phyloP scores from a whole-genome alignment of 2,113 vertebrate genomes.

The Chlorodrepanis virens region DNA sequence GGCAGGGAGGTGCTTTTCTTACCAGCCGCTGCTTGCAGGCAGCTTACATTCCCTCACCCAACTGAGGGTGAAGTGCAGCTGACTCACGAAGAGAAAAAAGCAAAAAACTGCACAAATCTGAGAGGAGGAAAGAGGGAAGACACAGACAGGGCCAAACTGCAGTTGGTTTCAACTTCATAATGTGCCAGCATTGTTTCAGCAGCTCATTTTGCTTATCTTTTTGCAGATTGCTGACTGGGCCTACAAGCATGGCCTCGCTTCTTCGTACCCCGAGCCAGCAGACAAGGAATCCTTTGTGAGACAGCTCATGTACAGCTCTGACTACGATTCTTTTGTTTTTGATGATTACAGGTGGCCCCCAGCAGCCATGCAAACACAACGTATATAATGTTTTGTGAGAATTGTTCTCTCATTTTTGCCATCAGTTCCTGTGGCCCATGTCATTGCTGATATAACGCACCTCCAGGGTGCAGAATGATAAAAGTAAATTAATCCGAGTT shows the following conservation, averaged over 20 bases:
- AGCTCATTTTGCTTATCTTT: constrained; percentile 2
- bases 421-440: background rate
- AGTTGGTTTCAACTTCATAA: background rate
- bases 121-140: background rate
- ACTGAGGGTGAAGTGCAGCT: background rate
- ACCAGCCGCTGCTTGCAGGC: background rate
- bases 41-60: background rate
- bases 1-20: background rate
- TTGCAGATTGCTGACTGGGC: constrained; percentile 87
- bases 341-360: constrained; percentile 90
- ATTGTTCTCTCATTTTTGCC: background rate
- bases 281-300: constrained; percentile 94
- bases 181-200: background rate
- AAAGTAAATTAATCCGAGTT: background rate
- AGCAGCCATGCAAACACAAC: constrained; percentile 85
- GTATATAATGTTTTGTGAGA: constrained; percentile 72
- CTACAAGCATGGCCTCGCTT: constrained; percentile 87
- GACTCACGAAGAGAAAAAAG: background rate
- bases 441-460: background rate
- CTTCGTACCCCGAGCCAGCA: constrained; percentile 89
- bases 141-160: background rate
- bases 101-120: background rate
- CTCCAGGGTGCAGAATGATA: constrained; percentile 11
- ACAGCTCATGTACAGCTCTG: constrained; percentile 86
- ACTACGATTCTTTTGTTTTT: constrained; percentile 89